These are phyloP conservation scores for Bungarus multicinctus DNA, from an alignment of 2,113 vertebrate genomes.

Conservation along the genomic window DNA sequence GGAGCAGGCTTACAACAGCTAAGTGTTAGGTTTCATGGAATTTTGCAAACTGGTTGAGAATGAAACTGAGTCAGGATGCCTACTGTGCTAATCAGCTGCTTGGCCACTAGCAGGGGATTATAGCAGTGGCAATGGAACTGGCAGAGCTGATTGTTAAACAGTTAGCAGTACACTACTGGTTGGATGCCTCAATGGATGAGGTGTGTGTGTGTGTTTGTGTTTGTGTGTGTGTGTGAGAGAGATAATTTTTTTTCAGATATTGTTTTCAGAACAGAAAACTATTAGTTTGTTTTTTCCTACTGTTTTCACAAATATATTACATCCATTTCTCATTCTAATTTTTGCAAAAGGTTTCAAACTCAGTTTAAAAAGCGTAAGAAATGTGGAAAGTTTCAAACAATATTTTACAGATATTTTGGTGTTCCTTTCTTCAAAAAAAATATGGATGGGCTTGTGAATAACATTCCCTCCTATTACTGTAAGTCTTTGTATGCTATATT, in stretches of 20 bases:
- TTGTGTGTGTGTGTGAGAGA: no score
- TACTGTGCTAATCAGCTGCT: not conserved
- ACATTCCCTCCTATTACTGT: not conserved
- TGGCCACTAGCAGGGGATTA: not conserved
- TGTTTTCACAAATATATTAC: not conserved
- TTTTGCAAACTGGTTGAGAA: not conserved
- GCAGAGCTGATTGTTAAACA: not conserved
- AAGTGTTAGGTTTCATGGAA: not conserved
- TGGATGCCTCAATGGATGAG: not conserved
- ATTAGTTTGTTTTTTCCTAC: not conserved
- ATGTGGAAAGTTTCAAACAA: not conserved
- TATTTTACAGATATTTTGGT: not conserved
- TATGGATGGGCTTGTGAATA: not conserved
- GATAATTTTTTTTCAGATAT: not conserved
- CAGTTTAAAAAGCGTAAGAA: not conserved
- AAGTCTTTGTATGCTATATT: not conserved
- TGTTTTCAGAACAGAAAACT: not conserved
- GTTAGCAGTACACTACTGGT: not conserved
- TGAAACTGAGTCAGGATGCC: not conserved
- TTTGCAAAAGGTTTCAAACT: not conserved
- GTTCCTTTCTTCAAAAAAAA: not conserved
- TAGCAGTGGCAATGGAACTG: not conserved
- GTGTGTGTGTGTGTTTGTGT: no score
- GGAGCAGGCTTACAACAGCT: not conserved
- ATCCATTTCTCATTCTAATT: not conserved